Evolutionary conservation across 35 echinoderm and acorn worm species (phyloP), one percentile per base, ranked within the genome.

Genomic region (Amphiura filiformis): DNA sequence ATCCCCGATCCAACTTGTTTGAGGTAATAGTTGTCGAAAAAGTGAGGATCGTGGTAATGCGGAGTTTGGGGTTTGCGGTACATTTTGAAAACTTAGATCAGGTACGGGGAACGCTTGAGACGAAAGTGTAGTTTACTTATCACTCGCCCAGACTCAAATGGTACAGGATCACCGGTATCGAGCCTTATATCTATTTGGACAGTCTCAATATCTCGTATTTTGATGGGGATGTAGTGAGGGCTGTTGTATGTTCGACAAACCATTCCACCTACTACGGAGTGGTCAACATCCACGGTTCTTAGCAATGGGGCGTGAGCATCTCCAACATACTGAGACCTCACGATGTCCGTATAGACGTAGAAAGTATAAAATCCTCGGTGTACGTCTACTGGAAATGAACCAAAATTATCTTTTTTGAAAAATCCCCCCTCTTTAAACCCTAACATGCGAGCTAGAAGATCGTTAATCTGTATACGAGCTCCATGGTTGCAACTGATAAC

Each of bases 151-250:
- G 70, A 61, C 57, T 83, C 31, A 77, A 88, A 93, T 83, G 91
- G 81, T 13, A 92, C 85, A 76, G 41, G 41, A 47, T 76, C 52
- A 0, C 91, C 91, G 17, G 81, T 84, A 32, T 38, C 64, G 31
- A 79, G 65, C 52, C 52, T 93, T 93, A 93, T 88, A 93, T 93
- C 85, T 47, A 93, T 83, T 65, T 78, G 38, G 0, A 93, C 84
- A 18, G 42, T 84, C 15, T 88, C 80, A 23, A 93, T 52, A 3
- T 82, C 36, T 57, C 88, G 88, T 20, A 76, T 28, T 36, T 82
- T 37, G 0, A 93, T 1, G 0, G 79, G 91, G 0, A 78, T 37
- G 34, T 88, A 88, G 36, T 84, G 85, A 0, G 76, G 89, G 32
- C 34, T 36, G 33, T 85, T 47, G 75, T 85, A 91, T 7, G 0